phyloP scores from a whole-genome alignment of 2,888 invertebrate species.

The Agrotis exclamationis region DNA sequence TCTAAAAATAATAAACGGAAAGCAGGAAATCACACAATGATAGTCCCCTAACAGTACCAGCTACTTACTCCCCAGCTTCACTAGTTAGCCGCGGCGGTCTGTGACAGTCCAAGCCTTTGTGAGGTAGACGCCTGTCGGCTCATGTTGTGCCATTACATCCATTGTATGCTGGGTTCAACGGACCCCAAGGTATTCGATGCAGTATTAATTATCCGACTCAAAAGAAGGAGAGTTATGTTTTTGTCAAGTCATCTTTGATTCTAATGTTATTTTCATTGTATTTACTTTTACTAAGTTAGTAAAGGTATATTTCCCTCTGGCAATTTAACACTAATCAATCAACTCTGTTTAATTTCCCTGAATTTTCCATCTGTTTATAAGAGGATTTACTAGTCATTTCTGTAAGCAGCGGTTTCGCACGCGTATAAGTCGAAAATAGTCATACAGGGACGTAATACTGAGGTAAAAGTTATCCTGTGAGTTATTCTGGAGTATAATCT shows the following conservation, averaged over 20 bases:
- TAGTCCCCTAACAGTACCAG: slow-evolving; percentile 38
- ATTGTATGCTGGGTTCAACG: slow-evolving; percentile 79
- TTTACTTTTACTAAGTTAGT: background rate
- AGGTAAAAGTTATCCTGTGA: no score
- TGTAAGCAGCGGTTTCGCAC: no score
- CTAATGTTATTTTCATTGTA: background rate
- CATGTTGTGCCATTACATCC: slow-evolving; percentile 75
- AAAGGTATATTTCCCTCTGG: no score
- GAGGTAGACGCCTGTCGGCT: slow-evolving; percentile 74
- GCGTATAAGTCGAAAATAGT: no score
- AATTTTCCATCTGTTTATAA: background rate
- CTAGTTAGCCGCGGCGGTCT: slow-evolving; percentile 72
- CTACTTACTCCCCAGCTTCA: slow-evolving; percentile 69
- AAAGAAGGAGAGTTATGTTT: slow-evolving; percentile 45
- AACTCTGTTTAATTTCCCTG: no score
- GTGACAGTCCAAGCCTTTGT: slow-evolving; percentile 80
- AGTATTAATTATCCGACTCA: slow-evolving; percentile 70
- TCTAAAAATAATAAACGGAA: background rate
- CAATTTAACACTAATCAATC: no score
- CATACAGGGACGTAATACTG: no score
- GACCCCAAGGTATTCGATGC: slow-evolving; percentile 67
- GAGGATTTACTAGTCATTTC: background rate
- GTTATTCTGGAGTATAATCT: no score
- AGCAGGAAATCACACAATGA: background rate
- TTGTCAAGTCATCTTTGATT: slow-evolving; percentile 20